Percentiles rank a stretch among this genome's conserved stretches.
Conservation (phyloP, 2,888 invertebrate genomes). For the Drosophila atripex region DNA sequence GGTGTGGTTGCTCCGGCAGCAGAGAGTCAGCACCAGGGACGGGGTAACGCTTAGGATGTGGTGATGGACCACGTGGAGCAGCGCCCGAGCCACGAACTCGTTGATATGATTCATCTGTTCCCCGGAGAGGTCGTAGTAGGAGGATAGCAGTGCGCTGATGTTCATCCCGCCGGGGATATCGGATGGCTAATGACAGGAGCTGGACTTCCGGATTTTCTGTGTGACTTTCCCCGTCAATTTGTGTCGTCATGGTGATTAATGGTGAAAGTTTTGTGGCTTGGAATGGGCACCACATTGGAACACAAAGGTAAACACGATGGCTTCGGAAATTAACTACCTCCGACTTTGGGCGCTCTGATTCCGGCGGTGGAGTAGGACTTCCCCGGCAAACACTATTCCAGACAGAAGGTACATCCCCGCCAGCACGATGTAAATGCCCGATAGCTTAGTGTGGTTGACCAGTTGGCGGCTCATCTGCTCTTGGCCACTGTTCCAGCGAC, state of each 20-base stretch:
- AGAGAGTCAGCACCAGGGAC: constrained; percentile 66
- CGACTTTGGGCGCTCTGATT: not conserved
- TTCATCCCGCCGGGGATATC: constrained; percentile 57
- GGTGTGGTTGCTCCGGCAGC: constrained; percentile 58
- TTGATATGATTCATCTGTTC: constrained; percentile 63
- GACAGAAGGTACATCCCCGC: constrained; percentile 42
- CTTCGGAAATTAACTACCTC: not conserved
- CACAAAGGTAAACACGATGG: not conserved
- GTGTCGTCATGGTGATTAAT: constrained; percentile 4
- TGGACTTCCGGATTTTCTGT: not conserved
- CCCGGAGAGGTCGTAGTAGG: constrained; percentile 60
- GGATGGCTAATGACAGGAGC: constrained; percentile 5
- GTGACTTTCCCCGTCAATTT: not conserved
- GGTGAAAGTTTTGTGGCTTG: constrained; percentile 1
- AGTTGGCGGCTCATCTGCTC: constrained; percentile 7
- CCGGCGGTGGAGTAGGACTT: constrained; percentile 28
- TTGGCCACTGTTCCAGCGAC: not conserved
- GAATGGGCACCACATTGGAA: not conserved
- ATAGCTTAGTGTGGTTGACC: constrained; percentile 35
- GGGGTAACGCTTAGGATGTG: constrained; percentile 63
- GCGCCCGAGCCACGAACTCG: constrained; percentile 61
- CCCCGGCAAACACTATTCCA: constrained; percentile 30
- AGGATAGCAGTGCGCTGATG: constrained; percentile 54
- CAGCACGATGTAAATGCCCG: constrained; percentile 49
- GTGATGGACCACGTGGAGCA: constrained; percentile 66